These are phyloP conservation scores for Calliphora vicina DNA, from an alignment of 1,140 invertebrate species.

Conservation along the genomic window DNA sequence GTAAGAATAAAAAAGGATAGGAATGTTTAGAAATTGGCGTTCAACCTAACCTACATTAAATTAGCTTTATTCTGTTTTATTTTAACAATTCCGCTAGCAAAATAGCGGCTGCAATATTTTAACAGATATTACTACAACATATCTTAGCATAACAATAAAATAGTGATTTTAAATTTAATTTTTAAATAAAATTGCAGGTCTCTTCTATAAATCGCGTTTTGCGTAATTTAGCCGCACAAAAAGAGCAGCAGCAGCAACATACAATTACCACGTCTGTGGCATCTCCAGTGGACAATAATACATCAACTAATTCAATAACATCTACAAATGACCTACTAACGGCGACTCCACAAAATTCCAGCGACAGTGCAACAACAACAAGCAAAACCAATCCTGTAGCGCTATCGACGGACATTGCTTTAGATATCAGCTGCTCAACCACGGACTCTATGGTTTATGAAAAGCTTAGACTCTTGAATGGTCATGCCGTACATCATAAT, in stretches of 20 bases:
- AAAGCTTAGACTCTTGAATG: conserved; percentile 63
- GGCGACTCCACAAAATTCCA: background rate
- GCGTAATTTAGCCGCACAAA: conserved; percentile 95
- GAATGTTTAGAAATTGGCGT: no score
- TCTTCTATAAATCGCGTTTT: conserved; percentile 95
- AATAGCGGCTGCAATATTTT: no score
- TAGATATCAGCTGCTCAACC: conserved; percentile 36
- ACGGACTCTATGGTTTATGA: background rate
- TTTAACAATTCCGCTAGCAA: no score
- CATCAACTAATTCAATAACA: conserved; percentile 15
- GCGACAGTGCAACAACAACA: background rate
- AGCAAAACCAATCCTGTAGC: background rate
- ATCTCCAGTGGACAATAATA: background rate
- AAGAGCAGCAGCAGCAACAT: conserved; percentile 61
- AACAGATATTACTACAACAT: no score
- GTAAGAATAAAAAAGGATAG: no score
- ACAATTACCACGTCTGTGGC: background rate
- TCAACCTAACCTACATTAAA: no score
- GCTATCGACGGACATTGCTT: conserved; percentile 22
- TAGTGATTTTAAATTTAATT: no score
- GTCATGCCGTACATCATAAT: conserved; percentile 53
- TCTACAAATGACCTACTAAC: background rate
- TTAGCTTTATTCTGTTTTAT: no score
- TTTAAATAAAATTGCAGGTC: conserved; percentile 28
- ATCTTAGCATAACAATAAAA: no score